Base-by-base conservation (phyloP, 2,888 invertebrate species). In the Ctena decussata region DNA sequence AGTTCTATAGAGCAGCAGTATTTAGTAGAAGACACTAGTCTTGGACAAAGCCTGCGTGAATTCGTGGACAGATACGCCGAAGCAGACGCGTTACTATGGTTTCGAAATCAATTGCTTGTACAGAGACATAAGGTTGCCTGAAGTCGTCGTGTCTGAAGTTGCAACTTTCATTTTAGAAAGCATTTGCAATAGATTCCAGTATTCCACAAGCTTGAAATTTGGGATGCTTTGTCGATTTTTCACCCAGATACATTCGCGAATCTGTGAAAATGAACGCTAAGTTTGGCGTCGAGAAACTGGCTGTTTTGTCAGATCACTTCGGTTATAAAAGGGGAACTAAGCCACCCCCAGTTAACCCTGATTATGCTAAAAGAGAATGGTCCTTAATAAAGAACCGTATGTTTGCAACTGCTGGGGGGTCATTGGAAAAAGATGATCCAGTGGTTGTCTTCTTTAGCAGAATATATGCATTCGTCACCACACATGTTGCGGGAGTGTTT, bases 331-430 rank as follows among this genome's bases (percentile, higher is more conserved):
- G 71, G 75, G 76, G 81, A 70, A 74, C 69, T 81, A 27, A 53
- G 53, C 49, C 76, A 81, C 76, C 80, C 80, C 80, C 81, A 32
- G 49, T 81, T 24, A 46, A 46, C 41, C 27, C 53, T n/a, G 41
- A 57, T 32, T 32, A 69, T 1, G 69, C 77, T 2, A 74, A 80
- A 35, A n/a, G 18, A 39, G 80, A 80, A 39, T 80, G 80, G 74
- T 49, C 74, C 18, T 32, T 80, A 12, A 74, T 75, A n/a, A 75
- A 80, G 57, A 80, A 80, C 49, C 74, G 74, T 46, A 80, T 80
- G 80, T 80, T 80, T 74, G 74, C 75, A 11, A 11, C 60, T 46
- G 35, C 35, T 11, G 57, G 44, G 35, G 44, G 24, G 41, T 12
- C 27, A 44, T 27, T 37, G 12, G 24, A 57, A n/a, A 69, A 69